Conservation (phyloP, 2,797 vertebrate species). For the Syngnathus acus region DNA sequence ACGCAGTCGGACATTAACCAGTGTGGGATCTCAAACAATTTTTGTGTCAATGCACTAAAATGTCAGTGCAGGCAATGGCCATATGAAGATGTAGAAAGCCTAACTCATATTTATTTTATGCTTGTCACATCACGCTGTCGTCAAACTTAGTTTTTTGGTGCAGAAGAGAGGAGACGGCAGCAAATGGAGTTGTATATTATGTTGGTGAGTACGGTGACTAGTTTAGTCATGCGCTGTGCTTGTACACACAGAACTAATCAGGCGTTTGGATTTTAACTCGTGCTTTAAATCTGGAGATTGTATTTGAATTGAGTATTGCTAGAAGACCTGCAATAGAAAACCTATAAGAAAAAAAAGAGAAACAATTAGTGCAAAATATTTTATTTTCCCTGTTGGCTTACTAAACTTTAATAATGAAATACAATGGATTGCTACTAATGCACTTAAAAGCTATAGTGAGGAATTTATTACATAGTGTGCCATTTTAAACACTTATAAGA, state of each 20-base stretch:
- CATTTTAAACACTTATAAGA: constrained; percentile 41
- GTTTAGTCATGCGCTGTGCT: neutral
- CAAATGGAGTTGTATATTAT: neutral
- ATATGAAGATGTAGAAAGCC: neutral
- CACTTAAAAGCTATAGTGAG: constrained; percentile 10
- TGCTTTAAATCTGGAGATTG: neutral
- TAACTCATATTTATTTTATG: neutral
- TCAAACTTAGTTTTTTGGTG: neutral
- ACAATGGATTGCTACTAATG: neutral
- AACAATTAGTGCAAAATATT: neutral
- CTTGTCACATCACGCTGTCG: neutral
- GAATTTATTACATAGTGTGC: constrained; percentile 58
- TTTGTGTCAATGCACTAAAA: neutral
- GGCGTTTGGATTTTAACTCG: neutral
- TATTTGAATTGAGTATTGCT: neutral
- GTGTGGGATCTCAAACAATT: too few relatives aligned
- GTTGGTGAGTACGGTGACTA: neutral
- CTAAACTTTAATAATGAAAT: neutral
- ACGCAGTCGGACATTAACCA: constrained; percentile 10
- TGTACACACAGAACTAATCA: neutral
- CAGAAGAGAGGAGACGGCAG: neutral
- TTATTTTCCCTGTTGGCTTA: neutral
- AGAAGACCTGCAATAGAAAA: neutral
- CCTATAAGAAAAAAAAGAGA: neutral
- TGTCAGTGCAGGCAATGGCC: too few relatives aligned